phyloP scores from a whole-genome alignment of 2,888 invertebrate genomes.

The Andrena camellia region DNA sequence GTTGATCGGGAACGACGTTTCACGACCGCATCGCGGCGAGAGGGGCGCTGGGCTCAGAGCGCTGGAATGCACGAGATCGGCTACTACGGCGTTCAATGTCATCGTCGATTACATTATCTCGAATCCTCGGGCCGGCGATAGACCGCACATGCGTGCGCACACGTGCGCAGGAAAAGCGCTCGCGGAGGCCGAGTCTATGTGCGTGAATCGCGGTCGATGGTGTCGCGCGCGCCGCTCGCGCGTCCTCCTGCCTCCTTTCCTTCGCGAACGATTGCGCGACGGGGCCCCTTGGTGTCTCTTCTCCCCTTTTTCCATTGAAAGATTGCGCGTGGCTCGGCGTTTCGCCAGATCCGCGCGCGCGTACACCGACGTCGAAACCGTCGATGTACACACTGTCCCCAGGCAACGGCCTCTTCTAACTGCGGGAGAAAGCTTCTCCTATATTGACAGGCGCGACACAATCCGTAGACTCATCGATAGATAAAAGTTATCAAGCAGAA shows the following conservation, averaged over 20 bases:
- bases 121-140: slow-evolving; percentile 61
- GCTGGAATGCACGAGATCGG: slow-evolving; percentile 74
- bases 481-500: background rate
- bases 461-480: background rate
- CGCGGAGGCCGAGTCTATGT: slow-evolving; percentile 58
- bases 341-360: slow-evolving; percentile 46
- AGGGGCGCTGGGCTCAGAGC: slow-evolving; percentile 28
- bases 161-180: slow-evolving; percentile 66
- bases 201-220: slow-evolving; percentile 57
- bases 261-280: slow-evolving; percentile 25
- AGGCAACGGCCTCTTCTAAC: slow-evolving; percentile 13
- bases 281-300: background rate
- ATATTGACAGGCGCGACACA: background rate
- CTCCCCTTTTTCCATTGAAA: slow-evolving; percentile 25
- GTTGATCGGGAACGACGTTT: slow-evolving; percentile 77
- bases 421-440: slow-evolving; percentile 6
- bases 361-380: slow-evolving; percentile 35
- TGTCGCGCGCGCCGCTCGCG: slow-evolving; percentile 47
- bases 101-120: slow-evolving; percentile 76
- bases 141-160: slow-evolving; percentile 67
- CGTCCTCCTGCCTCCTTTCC: slow-evolving; percentile 29
- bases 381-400: slow-evolving; percentile 22
- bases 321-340: slow-evolving; percentile 52
- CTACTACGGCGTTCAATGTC: slow-evolving; percentile 75
- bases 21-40: slow-evolving; percentile 59